Conservation (phyloP, 2,888 invertebrate genomes). For the Leptothorax acervorum region DNA sequence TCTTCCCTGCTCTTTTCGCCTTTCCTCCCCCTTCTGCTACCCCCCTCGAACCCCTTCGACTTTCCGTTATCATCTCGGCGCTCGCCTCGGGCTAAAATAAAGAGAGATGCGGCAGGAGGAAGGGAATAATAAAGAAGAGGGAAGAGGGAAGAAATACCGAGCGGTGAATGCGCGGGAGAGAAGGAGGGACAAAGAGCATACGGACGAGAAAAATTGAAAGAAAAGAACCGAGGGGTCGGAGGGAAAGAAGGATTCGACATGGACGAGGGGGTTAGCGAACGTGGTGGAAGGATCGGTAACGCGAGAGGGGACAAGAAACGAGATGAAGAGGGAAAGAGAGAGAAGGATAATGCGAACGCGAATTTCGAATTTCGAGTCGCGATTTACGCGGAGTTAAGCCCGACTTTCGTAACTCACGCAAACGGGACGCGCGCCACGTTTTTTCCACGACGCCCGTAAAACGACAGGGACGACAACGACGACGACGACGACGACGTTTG, state of each 20-base stretch:
- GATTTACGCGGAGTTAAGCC: conserved; percentile 78
- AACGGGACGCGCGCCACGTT: conserved; percentile 6
- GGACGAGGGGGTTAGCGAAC: conserved; percentile 21
- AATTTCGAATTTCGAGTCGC: conserved; percentile 78
- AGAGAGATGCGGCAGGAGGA: conserved; percentile 57
- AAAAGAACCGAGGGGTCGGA: conserved; percentile 13
- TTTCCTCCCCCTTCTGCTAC: conserved; percentile 30
- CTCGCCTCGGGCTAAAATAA: conserved; percentile 82
- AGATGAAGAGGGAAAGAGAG: conserved; percentile 13
- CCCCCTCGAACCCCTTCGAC: conserved; percentile 53
- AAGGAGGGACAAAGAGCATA: conserved; percentile 46
- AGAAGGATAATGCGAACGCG: conserved; percentile 59
- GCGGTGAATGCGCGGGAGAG: conserved; percentile 36
- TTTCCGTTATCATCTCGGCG: conserved; percentile 71
- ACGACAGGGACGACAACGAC: not conserved
- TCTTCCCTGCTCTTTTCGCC: conserved; percentile 46
- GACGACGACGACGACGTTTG: conserved; percentile 1
- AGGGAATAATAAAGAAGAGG: conserved; percentile 44
- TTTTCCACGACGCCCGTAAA: conserved; percentile 22
- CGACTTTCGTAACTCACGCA: conserved; percentile 70
- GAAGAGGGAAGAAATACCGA: conserved; percentile 41
- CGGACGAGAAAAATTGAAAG: conserved; percentile 51
- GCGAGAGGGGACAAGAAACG: conserved; percentile 5
- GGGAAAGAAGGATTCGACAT: conserved; percentile 6
- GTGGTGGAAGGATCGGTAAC: conserved; percentile 2